These are phyloP conservation scores for Malurus splendens DNA, from an alignment of 2,797 vertebrate genomes.

Conservation along the genomic window DNA sequence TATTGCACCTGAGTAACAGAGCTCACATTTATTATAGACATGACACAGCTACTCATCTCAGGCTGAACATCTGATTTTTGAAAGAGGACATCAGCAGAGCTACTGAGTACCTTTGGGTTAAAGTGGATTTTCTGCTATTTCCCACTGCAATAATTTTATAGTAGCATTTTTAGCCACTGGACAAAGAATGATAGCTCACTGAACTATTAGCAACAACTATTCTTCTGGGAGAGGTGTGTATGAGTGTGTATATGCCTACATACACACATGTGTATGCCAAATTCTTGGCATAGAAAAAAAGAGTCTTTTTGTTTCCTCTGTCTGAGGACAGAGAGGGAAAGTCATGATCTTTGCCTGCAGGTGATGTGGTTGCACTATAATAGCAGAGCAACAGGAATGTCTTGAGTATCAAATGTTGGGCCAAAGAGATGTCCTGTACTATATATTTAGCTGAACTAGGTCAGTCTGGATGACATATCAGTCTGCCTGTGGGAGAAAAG, in stretches of 20 bases:
- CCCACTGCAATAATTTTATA: background rate
- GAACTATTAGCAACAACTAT: background rate
- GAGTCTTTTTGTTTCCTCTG: background rate
- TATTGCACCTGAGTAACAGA: background rate
- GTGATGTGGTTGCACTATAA: background rate
- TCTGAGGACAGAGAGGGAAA: background rate
- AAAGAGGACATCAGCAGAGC: background rate
- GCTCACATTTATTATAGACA: background rate
- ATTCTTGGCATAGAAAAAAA: background rate
- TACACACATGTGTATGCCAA: too few relatives aligned
- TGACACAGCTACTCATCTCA: background rate
- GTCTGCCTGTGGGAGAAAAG: background rate
- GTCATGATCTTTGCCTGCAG: background rate
- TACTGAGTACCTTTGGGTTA: background rate
- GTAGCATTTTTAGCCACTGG: background rate
- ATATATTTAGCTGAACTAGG: background rate
- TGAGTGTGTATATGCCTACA: background rate
- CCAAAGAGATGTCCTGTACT: background rate
- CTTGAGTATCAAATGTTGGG: background rate
- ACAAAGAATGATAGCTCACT: background rate
- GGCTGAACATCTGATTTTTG: background rate
- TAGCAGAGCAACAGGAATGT: background rate
- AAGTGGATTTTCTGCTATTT: background rate
- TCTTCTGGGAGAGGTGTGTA: background rate
- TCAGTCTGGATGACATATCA: background rate